Base-by-base conservation (phyloP, 1,140 invertebrate genomes). In the Sinonovacula constricta region DNA sequence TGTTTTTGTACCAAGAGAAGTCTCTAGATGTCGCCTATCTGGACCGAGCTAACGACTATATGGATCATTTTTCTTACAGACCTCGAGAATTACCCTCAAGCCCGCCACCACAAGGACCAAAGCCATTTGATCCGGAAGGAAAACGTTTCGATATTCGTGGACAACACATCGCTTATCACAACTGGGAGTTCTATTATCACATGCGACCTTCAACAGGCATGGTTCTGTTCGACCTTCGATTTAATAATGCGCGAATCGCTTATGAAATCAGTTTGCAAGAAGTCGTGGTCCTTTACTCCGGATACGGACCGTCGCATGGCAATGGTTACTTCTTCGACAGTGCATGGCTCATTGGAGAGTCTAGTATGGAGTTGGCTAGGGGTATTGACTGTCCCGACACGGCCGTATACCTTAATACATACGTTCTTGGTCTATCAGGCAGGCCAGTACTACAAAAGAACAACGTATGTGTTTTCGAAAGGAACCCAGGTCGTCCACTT, bases 191-290 rank as follows among this genome's bases (percentile, higher is more conserved):
- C 45, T 81, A 86, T 60, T 82, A 83, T 28, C 72, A 78, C 18
- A 84, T 85, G 67, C 53, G 82, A 24, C 71, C 82, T 10, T 71
- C 80, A 12, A 82, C 81, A 12, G 88, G 88, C 1, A 34, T 89
- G 10, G 82, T 83, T 33, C 60, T 90, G 3, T 76, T 84, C 30
- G 86, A 90, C 51, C 76, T 89, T 0, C 71, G 82, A 26, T 88
- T 89, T 62, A 79, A 86, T 63, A 81, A 77, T 54, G 80, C 84
- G 39, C 79, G 85, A 34, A 83, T 90, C 15, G 85, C 82, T 0
- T 90, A 89, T 54, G 89, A 90, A 79, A 78, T 90, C 3, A 85
- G 86, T 15, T 71, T 88, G 0, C 88, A 89, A 62, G 88, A 90
- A 26, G 74, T 80, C n/a, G 75, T 68, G 12, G 85, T 85, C 0